These are phyloP conservation scores for Heterocephalus glaber DNA, from an alignment of 2,113 vertebrate genomes.

Conservation along the genomic window DNA sequence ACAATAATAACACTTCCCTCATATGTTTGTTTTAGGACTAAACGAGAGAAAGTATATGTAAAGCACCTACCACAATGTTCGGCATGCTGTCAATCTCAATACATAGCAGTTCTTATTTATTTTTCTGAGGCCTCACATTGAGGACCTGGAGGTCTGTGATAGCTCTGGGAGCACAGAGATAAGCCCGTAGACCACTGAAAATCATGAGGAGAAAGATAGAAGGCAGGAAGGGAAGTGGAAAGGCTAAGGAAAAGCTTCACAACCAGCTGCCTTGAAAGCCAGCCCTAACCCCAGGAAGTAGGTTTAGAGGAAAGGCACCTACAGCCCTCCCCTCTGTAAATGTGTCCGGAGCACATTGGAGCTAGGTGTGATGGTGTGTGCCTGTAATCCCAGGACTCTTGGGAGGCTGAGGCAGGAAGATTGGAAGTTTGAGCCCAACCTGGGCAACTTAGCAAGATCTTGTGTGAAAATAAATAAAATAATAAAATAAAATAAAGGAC, in stretches of 20 bases:
- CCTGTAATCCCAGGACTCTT: neutral
- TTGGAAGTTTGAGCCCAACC: neutral
- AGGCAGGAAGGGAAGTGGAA: conserved; percentile 36
- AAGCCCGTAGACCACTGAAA: neutral
- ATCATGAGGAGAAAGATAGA: neutral
- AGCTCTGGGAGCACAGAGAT: neutral
- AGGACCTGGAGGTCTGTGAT: neutral
- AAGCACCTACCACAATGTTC: neutral
- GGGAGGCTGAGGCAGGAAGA: neutral
- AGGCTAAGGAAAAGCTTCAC: conserved; percentile 4
- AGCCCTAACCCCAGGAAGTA: conserved; percentile 35
- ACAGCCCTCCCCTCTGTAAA: neutral
- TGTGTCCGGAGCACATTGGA: neutral
- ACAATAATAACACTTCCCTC: neutral
- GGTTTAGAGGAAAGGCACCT: conserved; percentile 17
- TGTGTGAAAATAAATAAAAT: neutral
- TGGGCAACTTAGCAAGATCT: neutral
- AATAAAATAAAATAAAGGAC: neutral
- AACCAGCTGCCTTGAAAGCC: neutral
- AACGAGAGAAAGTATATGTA: conserved; percentile 26
- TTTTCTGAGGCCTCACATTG: conserved; percentile 18
- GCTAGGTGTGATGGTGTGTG: neutral
- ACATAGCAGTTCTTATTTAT: conserved; percentile 7
- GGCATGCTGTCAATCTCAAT: conserved; percentile 1
- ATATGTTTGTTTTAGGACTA: conserved; percentile 29